Evolutionary conservation across 2,888 invertebrate species (phyloP).

Genomic region (Cartodere bifasciata): DNA sequence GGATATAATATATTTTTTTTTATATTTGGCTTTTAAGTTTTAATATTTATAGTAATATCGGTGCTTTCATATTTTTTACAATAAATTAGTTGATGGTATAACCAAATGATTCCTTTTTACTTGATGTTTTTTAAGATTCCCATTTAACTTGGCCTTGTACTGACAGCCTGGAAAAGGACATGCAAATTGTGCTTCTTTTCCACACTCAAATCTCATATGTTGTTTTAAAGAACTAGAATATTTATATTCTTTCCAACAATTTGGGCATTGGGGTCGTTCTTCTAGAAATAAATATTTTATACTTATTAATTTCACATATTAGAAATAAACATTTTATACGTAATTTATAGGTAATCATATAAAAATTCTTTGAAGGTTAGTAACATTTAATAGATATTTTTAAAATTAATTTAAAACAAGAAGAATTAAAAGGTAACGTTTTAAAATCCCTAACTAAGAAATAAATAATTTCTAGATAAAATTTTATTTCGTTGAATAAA

Average conservation of each 20-base stretch:
- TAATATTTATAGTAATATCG: no score
- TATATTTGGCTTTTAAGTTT: no score
- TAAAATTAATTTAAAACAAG: no score
- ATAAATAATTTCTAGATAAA: no score
- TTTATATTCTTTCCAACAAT: conserved; percentile 32
- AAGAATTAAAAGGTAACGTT: no score
- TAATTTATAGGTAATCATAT: conserved; percentile 8
- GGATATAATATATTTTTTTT: no score
- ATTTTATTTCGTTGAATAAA: no score
- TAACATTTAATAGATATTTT: no score
- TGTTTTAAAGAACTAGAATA: conserved; percentile 29
- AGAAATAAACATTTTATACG: background rate
- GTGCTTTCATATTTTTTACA: no score
- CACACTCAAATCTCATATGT: conserved; percentile 34
- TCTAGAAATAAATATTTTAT: conserved; percentile 1
- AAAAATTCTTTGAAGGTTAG: no score
- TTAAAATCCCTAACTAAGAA: no score
- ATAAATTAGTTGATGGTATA: no score
- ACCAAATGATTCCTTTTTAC: background rate
- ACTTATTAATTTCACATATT: background rate
- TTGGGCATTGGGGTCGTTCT: conserved; percentile 20
- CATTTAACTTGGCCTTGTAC: conserved; percentile 25
- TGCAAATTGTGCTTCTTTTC: conserved; percentile 28
- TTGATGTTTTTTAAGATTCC: conserved; percentile 25
- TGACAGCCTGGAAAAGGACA: conserved; percentile 25